phyloP scores from a whole-genome alignment of 2,113 vertebrate genomes.

The Buteo buteo region DNA sequence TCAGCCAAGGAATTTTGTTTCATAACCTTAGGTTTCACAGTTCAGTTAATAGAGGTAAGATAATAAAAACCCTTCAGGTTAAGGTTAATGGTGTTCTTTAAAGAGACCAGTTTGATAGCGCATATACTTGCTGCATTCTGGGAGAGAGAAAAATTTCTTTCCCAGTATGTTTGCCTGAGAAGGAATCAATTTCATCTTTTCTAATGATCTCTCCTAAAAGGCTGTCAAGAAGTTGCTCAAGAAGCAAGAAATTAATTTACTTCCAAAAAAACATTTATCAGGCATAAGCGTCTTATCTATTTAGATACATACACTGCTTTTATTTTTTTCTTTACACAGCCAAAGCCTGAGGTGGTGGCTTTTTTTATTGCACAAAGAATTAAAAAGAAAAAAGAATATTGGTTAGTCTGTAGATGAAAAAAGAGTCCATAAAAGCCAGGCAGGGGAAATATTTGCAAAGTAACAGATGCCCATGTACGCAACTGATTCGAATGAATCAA shows the following conservation, averaged over 20 bases:
- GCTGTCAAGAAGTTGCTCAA: background rate
- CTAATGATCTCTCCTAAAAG: background rate
- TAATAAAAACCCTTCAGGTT: background rate
- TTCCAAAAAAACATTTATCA: background rate
- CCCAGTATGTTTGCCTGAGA: background rate
- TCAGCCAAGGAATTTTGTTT: background rate
- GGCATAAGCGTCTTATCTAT: background rate
- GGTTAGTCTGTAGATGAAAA: background rate
- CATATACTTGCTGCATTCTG: background rate
- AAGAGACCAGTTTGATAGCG: background rate
- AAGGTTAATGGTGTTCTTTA: background rate
- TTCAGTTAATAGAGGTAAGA: background rate
- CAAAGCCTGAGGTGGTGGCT: background rate
- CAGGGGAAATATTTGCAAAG: background rate
- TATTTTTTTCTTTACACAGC: background rate
- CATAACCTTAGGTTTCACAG: background rate
- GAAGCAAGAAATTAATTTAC: background rate
- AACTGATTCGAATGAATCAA: background rate
- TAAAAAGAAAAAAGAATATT: background rate
- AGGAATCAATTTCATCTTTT: background rate
- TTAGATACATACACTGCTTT: background rate
- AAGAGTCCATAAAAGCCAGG: background rate
- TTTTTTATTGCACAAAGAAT: background rate
- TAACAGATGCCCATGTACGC: background rate
- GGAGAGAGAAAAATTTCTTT: background rate